These are phyloP conservation scores for Notothenia rossii DNA, from an alignment of 2,113 vertebrate species.

Conservation along the genomic window DNA sequence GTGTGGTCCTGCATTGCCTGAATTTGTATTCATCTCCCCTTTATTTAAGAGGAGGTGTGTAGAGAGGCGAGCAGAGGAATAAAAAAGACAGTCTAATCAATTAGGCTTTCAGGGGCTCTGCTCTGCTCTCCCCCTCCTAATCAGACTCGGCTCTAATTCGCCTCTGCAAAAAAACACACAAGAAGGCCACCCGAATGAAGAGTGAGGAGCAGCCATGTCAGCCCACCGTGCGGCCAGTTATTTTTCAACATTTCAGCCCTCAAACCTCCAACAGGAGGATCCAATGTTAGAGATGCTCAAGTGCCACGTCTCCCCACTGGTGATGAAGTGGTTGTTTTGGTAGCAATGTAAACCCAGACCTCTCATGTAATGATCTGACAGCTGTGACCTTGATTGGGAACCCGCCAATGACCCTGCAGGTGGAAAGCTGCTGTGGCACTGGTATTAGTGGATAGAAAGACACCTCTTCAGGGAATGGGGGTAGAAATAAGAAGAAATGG, in stretches of 20 bases:
- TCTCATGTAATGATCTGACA: conserved; percentile 71
- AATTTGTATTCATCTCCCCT: conserved; percentile 79
- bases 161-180: conserved; percentile 54
- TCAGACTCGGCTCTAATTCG: conserved; percentile 70
- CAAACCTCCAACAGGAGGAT: conserved; percentile 18
- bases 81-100: conserved; percentile 76
- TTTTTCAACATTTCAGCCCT: conserved; percentile 40
- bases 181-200: conserved; percentile 61
- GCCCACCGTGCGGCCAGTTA: conserved; percentile 28
- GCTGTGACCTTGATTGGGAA: conserved; percentile 74
- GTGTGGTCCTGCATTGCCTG: conserved; percentile 62
- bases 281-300: conserved; percentile 23
- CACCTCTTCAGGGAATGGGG: conserved; percentile 55
- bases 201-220: conserved; percentile 35
- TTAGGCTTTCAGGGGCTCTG: conserved; percentile 73
- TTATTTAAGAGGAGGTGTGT: conserved; percentile 66
- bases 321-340: conserved; percentile 64
- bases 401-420: conserved; percentile 62
- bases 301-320: conserved; percentile 40
- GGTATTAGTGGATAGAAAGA: conserved; percentile 50
- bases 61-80: conserved; percentile 38
- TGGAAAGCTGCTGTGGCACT: conserved; percentile 51
- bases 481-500: conserved; percentile 64
- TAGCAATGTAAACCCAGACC: conserved; percentile 51
- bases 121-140: conserved; percentile 67